Evolutionary conservation across 2,797 vertebrate genomes (phyloP).

Genomic region (Benthosema pterotum): DNA sequence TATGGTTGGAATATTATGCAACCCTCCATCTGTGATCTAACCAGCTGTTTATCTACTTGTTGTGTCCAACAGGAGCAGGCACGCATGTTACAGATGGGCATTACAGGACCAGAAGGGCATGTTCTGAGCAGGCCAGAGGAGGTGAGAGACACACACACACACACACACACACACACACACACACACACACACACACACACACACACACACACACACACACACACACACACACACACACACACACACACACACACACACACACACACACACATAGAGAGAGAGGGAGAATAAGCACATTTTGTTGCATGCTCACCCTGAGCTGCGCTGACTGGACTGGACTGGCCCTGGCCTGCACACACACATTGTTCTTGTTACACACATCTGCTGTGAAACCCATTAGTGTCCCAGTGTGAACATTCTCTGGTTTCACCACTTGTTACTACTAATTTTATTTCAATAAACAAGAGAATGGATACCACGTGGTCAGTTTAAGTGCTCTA

Average conservation of each 20-base stretch:
- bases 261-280: constrained; percentile 9
- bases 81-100: constrained; percentile 98
- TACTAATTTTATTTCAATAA: constrained; percentile 42
- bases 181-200: constrained; percentile 26
- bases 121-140: constrained; percentile 97
- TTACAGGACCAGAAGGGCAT: constrained; percentile 96
- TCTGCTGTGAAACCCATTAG: constrained; percentile 49
- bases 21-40: not conserved
- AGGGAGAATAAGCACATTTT: not conserved
- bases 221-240: not conserved
- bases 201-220: not conserved
- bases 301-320: too few relatives aligned
- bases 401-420: constrained; percentile 22
- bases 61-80: constrained; percentile 87
- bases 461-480: constrained; percentile 43
- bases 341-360: not conserved
- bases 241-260: constrained; percentile 3
- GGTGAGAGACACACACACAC: constrained; percentile 71
- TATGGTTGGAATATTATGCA: too few relatives aligned
- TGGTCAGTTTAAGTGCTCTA: not conserved
- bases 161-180: constrained; percentile 4
- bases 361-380: constrained; percentile 51
- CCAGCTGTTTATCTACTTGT: constrained; percentile 12
- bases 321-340: too few relatives aligned
- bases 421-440: constrained; percentile 28